Base-by-base conservation (phyloP, 2,888 invertebrate genomes). In the Drosophila recens region DNA sequence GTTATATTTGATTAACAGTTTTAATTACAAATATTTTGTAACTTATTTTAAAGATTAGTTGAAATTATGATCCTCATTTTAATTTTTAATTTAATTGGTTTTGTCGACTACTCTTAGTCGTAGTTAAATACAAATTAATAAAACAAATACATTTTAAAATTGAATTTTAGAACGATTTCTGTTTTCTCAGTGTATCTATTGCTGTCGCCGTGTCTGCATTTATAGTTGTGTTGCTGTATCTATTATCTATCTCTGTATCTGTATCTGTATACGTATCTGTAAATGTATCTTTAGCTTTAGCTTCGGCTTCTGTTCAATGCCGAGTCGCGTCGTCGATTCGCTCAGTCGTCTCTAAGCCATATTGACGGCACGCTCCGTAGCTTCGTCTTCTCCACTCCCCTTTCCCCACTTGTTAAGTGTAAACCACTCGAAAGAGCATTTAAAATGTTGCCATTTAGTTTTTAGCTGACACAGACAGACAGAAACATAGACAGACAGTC, bases 341-440 rank as follows among this genome's bases (percentile, higher is more conserved):
- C 72, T 85, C 74, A 85, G 69, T 80, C 80, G 86, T 80, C 73
- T 64, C 83, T 70, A 85, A 85, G 80, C 75, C 76, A 72, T 84
- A 84, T 84, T 82, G 86, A 87, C 82, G 86, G 86, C 88, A 87
- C 84, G 85, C 84, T 86, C 70, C 76, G 75, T 66, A 86, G 88
- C 83, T 80, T 72, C 52, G 27, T 27, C 27, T 27, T 6, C 48
- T 49, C 54, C 49, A 27, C 42, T 13, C 40, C 57, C 40, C 13
- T 6, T 10, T 15, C 9, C 11, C 13, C 40, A 13, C 17, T 27
- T 46, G 20, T 40, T 15, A 36, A 40, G 9, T 59, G 54, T 58
- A 43, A 65, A 42, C 68, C 68, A 59, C 59, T 49, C 52, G 42
- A 45, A 62, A 72, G 63, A 67, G 76, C 73, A 74, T 70, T 77